Evolutionary conservation across 2,797 vertebrate genomes (phyloP).

Genomic region (Emys orbicularis): DNA sequence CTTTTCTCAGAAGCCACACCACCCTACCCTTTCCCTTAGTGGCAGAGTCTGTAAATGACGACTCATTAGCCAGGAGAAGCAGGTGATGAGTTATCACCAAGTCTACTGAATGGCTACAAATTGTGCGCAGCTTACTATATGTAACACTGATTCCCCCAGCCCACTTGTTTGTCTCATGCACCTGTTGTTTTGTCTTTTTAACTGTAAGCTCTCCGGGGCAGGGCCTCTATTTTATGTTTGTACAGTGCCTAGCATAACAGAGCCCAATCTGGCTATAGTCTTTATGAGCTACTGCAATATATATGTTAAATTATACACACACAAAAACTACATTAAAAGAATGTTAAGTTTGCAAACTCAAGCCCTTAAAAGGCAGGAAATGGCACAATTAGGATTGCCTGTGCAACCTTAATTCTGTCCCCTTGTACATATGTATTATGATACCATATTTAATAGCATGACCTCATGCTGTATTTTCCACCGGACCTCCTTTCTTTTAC

Average conservation of each 20-base stretch:
- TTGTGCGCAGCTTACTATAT: neutral
- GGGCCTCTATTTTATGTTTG: neutral
- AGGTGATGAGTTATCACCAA: neutral
- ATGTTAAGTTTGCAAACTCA: neutral
- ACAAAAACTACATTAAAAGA: neutral
- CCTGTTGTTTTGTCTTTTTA: neutral
- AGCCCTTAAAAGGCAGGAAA: neutral
- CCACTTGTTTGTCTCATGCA: neutral
- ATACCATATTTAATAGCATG: neutral
- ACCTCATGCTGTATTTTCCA: neutral
- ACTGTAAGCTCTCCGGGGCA: neutral
- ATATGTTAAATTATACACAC: neutral
- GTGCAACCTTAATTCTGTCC: neutral
- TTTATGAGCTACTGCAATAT: neutral
- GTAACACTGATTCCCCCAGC: neutral
- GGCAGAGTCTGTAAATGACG: too few relatives aligned
- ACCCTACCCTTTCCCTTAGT: too few relatives aligned
- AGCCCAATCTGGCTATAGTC: neutral
- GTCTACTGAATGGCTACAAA: neutral
- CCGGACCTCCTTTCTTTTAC: neutral
- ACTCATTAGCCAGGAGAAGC: neutral
- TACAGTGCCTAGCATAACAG: neutral
- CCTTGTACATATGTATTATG: neutral
- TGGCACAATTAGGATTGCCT: neutral
- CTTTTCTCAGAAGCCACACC: too few relatives aligned